A percentile compares a stretch with the other conserved stretches of the same genome.
These are phyloP conservation scores for Hemibagrus guttatus DNA, from an alignment of 2,797 vertebrate genomes.

Conservation along the genomic window DNA sequence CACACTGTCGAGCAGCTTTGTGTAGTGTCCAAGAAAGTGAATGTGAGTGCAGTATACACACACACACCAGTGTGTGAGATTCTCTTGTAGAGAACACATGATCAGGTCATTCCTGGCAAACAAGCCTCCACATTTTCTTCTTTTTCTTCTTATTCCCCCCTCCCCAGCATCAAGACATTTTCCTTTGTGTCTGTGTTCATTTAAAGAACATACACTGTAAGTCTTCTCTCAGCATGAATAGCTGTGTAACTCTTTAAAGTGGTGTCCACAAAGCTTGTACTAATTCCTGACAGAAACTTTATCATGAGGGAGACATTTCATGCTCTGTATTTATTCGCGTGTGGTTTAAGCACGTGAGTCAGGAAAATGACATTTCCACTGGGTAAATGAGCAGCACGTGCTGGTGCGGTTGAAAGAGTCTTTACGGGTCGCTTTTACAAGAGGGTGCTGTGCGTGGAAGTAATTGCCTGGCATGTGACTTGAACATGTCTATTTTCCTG, in stretches of 20 bases:
- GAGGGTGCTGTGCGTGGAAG: conserved; percentile 40
- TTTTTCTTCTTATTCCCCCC: too few relatives aligned
- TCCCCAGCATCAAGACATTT: neutral
- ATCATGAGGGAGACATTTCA: conserved; percentile 14
- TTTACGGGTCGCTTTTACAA: conserved; percentile 36
- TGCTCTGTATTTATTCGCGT: neutral
- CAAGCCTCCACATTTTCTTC: neutral
- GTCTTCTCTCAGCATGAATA: neutral
- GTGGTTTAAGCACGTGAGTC: conserved; percentile 14
- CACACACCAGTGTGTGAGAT: conserved; percentile 1
- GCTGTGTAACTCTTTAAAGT: neutral
- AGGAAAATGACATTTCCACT: conserved; percentile 46
- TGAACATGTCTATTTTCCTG: conserved; percentile 43
- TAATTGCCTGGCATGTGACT: conserved; percentile 53
- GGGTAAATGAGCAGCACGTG: conserved; percentile 33
- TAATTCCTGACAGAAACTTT: neutral
- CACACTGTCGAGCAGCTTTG: conserved; percentile 79
- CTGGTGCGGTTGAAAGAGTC: conserved; percentile 26
- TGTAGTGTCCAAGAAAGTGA: conserved; percentile 63
- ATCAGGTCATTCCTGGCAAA: conserved; percentile 6
- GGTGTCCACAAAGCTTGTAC: neutral
- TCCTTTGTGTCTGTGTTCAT: neutral
- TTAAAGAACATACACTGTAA: neutral
- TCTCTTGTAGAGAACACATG: conserved; percentile 15
- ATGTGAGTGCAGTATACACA: neutral